Percentiles rank a stretch among this genome's conserved stretches.
Evolutionary conservation across 2,797 vertebrate species (phyloP).

Genomic region (Microcaecilia unicolor): DNA sequence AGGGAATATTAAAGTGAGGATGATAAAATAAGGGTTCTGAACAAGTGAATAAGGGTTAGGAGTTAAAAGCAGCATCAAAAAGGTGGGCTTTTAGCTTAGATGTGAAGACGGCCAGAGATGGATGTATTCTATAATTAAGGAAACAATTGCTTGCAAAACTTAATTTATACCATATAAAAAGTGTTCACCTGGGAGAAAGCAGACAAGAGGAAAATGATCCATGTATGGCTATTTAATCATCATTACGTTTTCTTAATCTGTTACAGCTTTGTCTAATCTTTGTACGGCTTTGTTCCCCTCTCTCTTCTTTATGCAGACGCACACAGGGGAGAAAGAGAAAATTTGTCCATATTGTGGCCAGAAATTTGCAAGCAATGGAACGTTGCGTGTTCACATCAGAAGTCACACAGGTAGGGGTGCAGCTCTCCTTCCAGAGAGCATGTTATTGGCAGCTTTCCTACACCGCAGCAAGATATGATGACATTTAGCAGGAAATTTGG

Average conservation of each 20-base stretch:
- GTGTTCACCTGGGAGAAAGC: no score
- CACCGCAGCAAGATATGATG: no score
- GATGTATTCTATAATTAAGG: no score
- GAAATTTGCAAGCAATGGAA: conserved; percentile 97
- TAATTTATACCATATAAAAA: not conserved
- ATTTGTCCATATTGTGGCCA: conserved; percentile 96
- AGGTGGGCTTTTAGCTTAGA: no score
- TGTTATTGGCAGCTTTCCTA: no score
- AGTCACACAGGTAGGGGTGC: conserved; percentile 86
- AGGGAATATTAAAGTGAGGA: no score
- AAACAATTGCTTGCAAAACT: not conserved
- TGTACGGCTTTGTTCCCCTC: no score
- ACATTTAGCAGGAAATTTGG: not conserved
- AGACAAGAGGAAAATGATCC: not conserved
- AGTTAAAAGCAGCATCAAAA: no score
- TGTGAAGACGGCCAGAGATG: no score
- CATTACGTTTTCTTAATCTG: not conserved
- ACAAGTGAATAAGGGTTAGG: no score
- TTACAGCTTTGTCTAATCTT: not conserved
- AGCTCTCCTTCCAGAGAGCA: no score
- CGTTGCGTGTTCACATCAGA: conserved; percentile 90
- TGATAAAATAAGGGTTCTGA: no score
- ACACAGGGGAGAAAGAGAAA: conserved; percentile 98
- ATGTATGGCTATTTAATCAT: conserved; percentile 5
- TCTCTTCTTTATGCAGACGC: conserved; percentile 60